These are phyloP conservation scores for Apodemia zela DNA, from an alignment of 2,888 invertebrate genomes.

Conservation along the genomic window DNA sequence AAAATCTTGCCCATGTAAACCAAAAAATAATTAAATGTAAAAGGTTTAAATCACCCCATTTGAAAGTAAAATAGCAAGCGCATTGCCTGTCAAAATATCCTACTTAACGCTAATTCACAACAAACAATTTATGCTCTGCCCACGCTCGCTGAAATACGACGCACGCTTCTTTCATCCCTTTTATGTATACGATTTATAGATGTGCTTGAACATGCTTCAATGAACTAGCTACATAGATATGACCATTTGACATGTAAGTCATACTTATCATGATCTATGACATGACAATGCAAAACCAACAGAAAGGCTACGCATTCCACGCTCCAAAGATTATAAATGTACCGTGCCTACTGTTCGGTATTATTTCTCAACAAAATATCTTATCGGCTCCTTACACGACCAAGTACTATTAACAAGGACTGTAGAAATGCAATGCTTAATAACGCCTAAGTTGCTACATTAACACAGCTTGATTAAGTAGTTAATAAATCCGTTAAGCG, in stretches of 20 bases:
- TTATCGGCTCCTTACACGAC: slow-evolving; percentile 6
- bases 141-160: slow-evolving; percentile 68
- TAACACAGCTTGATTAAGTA: too few species aligned
- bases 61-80: background rate
- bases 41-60: background rate
- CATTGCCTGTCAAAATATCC: slow-evolving; percentile 61
- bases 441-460: background rate
- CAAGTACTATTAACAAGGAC: slow-evolving; percentile 10
- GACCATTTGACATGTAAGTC: slow-evolving; percentile 55
- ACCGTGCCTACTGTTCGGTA: slow-evolving; percentile 17
- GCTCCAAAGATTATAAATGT: slow-evolving; percentile 48
- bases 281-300: slow-evolving; percentile 43
- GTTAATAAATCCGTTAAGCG: too few species aligned
- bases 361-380: slow-evolving; percentile 21
- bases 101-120: slow-evolving; percentile 67
- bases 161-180: slow-evolving; percentile 66
- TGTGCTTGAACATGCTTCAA: slow-evolving; percentile 58
- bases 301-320: slow-evolving; percentile 44
- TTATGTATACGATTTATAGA: slow-evolving; percentile 71
- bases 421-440: background rate
- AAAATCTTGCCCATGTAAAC: too few species aligned
- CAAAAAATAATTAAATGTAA: background rate
- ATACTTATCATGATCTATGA: slow-evolving; percentile 62
- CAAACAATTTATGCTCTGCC: slow-evolving; percentile 68
- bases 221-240: slow-evolving; percentile 51